Base-by-base conservation (phyloP, 2,888 invertebrate genomes). In the Heteromurus nitidus region DNA sequence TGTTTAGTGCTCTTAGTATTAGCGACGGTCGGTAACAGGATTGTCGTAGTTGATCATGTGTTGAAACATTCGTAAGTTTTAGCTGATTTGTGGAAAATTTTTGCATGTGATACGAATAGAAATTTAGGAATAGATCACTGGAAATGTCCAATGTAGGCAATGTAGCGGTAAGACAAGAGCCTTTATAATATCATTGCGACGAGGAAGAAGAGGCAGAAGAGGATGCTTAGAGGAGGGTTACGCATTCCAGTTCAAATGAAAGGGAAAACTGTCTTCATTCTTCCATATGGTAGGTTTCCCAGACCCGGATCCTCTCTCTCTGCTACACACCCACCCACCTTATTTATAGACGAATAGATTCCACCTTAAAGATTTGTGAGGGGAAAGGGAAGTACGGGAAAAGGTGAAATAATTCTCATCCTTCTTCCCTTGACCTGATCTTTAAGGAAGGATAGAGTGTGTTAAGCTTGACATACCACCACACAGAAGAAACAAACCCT, bases 271-370 rank as follows among this genome's bases (percentile, higher is more conserved):
- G 64, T 50, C 70, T 53, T 30, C 73, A 68, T 31, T 26, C 20
- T 80, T 73, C 72, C 80, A 80, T 72, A 62, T 73, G 72, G 31
- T 73, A 44, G 80, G 67, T 80, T 80, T 80, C 79, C 79, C 79
- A 79, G 50, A 72, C n/a, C 31, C 42, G 69, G 47, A 42, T 69
- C 44, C 68, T 67, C 42, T 30, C 60, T 20, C 58, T 2, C 31
- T 31, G 13, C 26, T 22, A 44, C 65, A 65, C 72, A 65, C 72
- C 68, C 31, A 13, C 16, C 31, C 36, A 36, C 60, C 53, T 73
- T 80, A 80, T 80, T 80, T 80, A 80, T 80, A 73, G 80, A 47
- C 22, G 80, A 80, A 80, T 80, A 80, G 72, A 80, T 80, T 80
- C 79, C n/a, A 77, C 30, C n/a, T 30, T 65, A 80, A 80, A 80